Evolutionary conservation across 2,888 invertebrate genomes (phyloP).

Genomic region (Cephus runcator): DNA sequence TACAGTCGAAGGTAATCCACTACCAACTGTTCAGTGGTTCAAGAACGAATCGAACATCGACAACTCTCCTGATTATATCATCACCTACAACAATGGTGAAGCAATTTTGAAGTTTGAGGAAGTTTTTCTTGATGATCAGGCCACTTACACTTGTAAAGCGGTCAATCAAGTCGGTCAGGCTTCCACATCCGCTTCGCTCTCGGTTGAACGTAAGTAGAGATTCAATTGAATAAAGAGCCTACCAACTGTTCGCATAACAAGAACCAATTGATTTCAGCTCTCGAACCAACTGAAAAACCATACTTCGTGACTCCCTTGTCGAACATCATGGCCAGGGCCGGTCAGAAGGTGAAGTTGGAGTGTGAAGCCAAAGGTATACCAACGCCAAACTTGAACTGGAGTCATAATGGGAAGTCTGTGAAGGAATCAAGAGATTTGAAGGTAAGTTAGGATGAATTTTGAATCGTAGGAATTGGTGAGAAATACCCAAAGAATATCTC

Average conservation of each 20-base stretch:
- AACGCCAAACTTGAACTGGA: constrained; percentile 74
- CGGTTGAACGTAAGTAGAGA: constrained; percentile 67
- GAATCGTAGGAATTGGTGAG: background rate
- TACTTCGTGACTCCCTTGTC: constrained; percentile 72
- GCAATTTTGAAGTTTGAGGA: constrained; percentile 79
- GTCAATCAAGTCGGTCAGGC: constrained; percentile 75
- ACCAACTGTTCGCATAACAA: background rate
- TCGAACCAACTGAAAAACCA: constrained; percentile 73
- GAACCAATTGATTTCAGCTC: constrained; percentile 63
- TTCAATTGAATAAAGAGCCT: background rate
- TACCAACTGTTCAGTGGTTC: constrained; percentile 85
- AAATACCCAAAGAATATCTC: background rate
- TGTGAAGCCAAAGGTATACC: constrained; percentile 76
- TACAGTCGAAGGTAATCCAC: constrained; percentile 77
- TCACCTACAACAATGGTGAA: constrained; percentile 85
- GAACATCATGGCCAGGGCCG: constrained; percentile 79
- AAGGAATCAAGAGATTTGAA: constrained; percentile 72
- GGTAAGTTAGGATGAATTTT: constrained; percentile 64
- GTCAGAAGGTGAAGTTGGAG: constrained; percentile 79
- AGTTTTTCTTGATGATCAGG: constrained; percentile 75
- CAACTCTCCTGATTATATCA: constrained; percentile 77
- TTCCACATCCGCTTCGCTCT: constrained; percentile 73
- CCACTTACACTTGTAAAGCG: constrained; percentile 77
- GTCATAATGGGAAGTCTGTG: constrained; percentile 75
- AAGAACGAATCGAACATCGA: constrained; percentile 78